Evolutionary conservation across 2,797 vertebrate species (phyloP), one percentile per base, ranked within the genome.

Genomic region (Cygnus olor): DNA sequence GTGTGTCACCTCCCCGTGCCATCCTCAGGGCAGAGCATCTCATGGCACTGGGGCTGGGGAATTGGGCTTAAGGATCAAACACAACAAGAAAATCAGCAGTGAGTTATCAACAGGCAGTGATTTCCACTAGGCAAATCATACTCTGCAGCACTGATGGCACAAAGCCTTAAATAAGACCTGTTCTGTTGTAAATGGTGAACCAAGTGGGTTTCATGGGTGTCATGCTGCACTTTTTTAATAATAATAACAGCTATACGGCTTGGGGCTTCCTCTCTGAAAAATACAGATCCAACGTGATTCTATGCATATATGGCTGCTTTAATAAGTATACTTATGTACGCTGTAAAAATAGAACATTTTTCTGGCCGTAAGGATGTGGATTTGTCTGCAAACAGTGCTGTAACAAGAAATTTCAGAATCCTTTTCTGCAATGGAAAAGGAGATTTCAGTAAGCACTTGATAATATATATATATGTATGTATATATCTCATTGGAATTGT

Each of bases 281-380:
- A 85, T 65, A 68, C 4, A 78, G 65, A 42, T 44, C 76, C 66
- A 84, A 28, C 1, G 1, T 45, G 60, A 83, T 83, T 96, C 73
- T 18, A 16, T 53, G 56, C 69, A 36, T 82, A 25, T 47, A 25
- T 69, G 65, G 58, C 61, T 90, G 34, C 58, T 93, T 92, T 84
- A 85, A 79, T 74, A 85, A 94, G 74, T 79, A 61, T 6, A 16
- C 53, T 84, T 82, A 1, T 14, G 27, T 57, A 20, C 64, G 38
- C 72, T 88, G 63, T 85, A 95, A 92, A 96, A 93, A 90, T 60
- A 92, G 86, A 80, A 90, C 53, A 82, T 92, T 96, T 96, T 96
- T 94, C 93, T 96, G 94, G 76, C 90, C 85, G 34, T 87, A 9
- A 38, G 58, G 80, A 21, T 42, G 47, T 60, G 69, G 45, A 72